Conservation (phyloP, 2,888 invertebrate species). For the Apamea crenata region DNA sequence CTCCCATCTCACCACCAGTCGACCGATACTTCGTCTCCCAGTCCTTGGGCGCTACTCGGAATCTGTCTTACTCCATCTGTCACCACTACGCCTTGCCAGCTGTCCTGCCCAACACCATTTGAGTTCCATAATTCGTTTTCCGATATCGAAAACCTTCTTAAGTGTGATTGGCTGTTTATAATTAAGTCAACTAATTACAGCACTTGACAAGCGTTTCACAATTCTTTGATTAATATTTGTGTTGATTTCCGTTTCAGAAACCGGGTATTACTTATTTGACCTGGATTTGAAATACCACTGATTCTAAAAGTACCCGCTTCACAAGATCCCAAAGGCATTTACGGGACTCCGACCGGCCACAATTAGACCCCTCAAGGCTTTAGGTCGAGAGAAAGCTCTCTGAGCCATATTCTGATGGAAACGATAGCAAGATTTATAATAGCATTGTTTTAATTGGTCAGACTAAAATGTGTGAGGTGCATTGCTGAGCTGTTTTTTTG, state of each 20-base stretch:
- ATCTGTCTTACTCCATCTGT: too few species aligned
- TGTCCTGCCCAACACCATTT: neutral
- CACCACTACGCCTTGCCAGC: neutral
- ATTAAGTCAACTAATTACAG: neutral
- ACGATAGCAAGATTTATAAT: conserved; percentile 60
- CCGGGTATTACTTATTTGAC: neutral
- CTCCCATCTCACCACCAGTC: too few species aligned
- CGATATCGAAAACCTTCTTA: too few species aligned
- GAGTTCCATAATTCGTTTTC: neutral
- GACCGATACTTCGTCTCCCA: too few species aligned
- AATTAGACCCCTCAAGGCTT: conserved; percentile 45
- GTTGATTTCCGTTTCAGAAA: neutral
- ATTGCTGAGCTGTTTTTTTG: neutral
- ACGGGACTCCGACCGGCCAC: conserved; percentile 51
- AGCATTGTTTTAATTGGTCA: conserved; percentile 59
- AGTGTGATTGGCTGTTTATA: neutral
- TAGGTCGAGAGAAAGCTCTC: conserved; percentile 60
- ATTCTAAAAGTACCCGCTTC: neutral
- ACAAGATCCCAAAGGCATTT: conserved; percentile 47
- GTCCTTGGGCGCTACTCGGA: too few species aligned
- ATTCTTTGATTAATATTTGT: neutral
- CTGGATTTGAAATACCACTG: conserved; percentile 10
- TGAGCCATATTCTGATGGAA: conserved; percentile 42
- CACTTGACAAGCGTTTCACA: too few species aligned
- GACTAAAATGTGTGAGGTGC: neutral